Base-by-base conservation (phyloP, 2,113 vertebrate species). In the Aramus guarauna region DNA sequence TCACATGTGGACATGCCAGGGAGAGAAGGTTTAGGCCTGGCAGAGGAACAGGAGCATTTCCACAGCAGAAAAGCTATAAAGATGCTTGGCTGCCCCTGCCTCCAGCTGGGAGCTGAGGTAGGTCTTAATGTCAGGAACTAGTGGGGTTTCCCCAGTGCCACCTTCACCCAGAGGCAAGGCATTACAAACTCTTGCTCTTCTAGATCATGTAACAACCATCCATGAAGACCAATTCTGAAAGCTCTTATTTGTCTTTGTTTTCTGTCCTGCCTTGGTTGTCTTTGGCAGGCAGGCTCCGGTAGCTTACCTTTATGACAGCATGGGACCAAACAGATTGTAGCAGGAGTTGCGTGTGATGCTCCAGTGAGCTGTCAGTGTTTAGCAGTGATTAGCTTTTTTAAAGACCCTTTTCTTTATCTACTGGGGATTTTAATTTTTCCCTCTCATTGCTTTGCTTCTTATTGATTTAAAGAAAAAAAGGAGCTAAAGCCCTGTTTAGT, bases 401-500 rank as follows among this genome's bases (percentile, higher is more conserved):
- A 94, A 93, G 45, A 90, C 80, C 15, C 11, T 90, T 92, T 75
- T 53, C 75, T 92, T 91, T 78, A 72, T 94, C 58, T 96, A 63
- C 43, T 76, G 69, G 41, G 56, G 26, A 59, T 92, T 95, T 95
- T 85, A 67, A 80, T 94, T 96, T 96, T 94, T 92, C 34, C 15
- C 18, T 88, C 88, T 92, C 47, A 20, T 82, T 81, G 36, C 62
- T 94, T 95, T 95, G 52, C 84, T 91, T 68, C 66, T 43, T 92
- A 96, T 96, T 91, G 96, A 96, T 96, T 95, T 83, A 76, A 85
- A 88, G 59, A 7, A 16, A 10, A 15, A 27, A 85, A 81, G 20
- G n/a, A 69, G 32, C 56, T 73, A 89, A 90, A 84, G n/a, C 59
- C 30, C 34, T 72, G 18, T 92, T 95, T 85, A 34, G 71, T 97